Base-by-base conservation (phyloP, 92 coral and sea anemone genomes). In the Umimayanthus kanabou region DNA sequence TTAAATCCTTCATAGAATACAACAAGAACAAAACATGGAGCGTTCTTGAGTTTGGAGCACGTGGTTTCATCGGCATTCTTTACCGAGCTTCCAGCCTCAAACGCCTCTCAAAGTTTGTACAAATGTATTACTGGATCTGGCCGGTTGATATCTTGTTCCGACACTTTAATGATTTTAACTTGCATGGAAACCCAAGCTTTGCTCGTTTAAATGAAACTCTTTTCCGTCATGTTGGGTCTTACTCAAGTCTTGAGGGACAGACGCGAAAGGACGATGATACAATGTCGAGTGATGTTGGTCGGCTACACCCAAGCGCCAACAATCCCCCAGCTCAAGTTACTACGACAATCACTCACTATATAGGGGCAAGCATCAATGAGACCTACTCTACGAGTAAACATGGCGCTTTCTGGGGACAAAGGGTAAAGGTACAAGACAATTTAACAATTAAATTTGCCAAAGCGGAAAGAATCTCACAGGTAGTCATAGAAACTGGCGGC, bases 21-120 rank as follows among this genome's bases (percentile, higher is more conserved):
- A 43, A 89, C 79, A 67, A 81, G 7, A 79, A 49, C 22, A 90
- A 88, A 18, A 88, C 91, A 40, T 94, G 98, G 98, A 92, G 95
- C 29, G 92, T 92, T 26, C 89, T 94, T 26, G 95, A 94, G 79
- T 94, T 94, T 85, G 98, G 98, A 16, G 89, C 94, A 1, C 76
- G 94, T 33, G 98, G 98, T 1, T 94, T 94, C 58, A 94, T 94
- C 82, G 98, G 98, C 10, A 92, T 94, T 91, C 89, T 94, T 58
- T 94, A 92, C 82, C 90, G 92, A 30, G 47, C 90, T 15, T 61
- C 92, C 22, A 90, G 85, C 50, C 82, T 94, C 9, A 91, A 87
- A n/a, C 88, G 90, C 13, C 87, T 94, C 14, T 84, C 98, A 76
- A 16, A 9, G 45, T 94, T 94, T 80, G 92, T 94, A 8, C 91